Evolutionary conservation across 1,140 invertebrate genomes (phyloP), one percentile per base, ranked within the genome.

Genomic region (Pararge aegeria): DNA sequence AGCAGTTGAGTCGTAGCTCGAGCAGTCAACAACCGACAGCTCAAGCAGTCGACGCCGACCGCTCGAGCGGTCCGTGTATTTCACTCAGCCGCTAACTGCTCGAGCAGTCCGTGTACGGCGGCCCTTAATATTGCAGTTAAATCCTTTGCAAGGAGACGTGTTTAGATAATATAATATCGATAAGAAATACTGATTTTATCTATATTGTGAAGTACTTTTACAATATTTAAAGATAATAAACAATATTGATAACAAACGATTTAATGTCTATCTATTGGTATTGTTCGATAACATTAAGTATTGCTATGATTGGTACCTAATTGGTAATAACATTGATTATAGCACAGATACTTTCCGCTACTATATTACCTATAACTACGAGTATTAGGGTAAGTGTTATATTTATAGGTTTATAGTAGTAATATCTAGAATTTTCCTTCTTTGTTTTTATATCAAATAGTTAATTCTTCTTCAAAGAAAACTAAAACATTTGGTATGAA

Each of bases 221-320:
- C 74, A 83, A 83, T 82, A 87, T 80, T 78, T 80, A 83, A 78
- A 80, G 82, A 86, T 85, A 83, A 81, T 83, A 84, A 73, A 78
- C 78, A 84, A 84, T 85, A 83, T 64, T 73, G 85, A 87, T 88
- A 85, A 73, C 68, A 78, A 46, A 77, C 80, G 81, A 86, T 80
- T 83, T 84, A 81, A 78, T 75, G 66, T 80, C 69, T 80, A 82
- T 84, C 75, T 76, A 73, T 83, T 81, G 75, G 82, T 83, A 87
- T 89, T 87, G 78, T 85, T 87, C 73, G 85, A 87, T 89, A 87
- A 84, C 57, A 70, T 69, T 77, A 73, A 72, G 62, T 80, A 83
- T 87, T 75, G 64, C 64, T 71, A 78, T 85, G 78, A 83, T 85
- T 84, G 67, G 66, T 81, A 73, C 57, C 57, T 75, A 75, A 81